Base-by-base conservation (phyloP, 2,888 invertebrate species). In the Sclerodermus sp. region DNA sequence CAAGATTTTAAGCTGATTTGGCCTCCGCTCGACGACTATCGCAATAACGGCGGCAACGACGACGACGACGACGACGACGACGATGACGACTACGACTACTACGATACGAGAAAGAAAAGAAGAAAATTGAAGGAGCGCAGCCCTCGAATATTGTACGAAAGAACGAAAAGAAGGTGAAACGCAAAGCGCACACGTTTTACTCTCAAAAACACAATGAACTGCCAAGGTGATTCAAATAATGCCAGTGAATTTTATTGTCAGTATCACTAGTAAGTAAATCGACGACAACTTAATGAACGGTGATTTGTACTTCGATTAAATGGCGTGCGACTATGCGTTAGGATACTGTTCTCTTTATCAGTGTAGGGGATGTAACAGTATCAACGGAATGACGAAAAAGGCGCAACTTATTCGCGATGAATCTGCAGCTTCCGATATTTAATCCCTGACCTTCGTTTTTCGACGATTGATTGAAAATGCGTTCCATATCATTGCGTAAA, bases 191-290 rank as follows among this genome's bases (percentile, higher is more conserved):
- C 74, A 76, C 66, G 66, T 69, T 68, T 67, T 73, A 72, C 67
- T 74, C 72, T 71, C 70, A 64, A 61, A 55, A 58, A 76, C 70
- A 74, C 71, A 73, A 75, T 70, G 74, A 76, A 77, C 77, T 77
- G 76, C 77, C 77, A 77, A 72, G 71, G 73, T 73, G 72, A 76
- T 77, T 73, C 68, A 76, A 71, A 73, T 41, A 41, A 68, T 77
- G 77, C 77, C 77, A 76, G 76, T 72, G 77, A 76, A 77, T 77
- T 77, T 77, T 74, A 73, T 76, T 76, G 75, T 77, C 66, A 67
- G 71, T 76, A 77, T 75, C 74, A 74, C 69, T 76, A 77, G 74
- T 72, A 71, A 62, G 58, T 68, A 70, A 46, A 39, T 42, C 18
- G 40, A 18, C 44, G 43, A 18, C 34, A 30, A 17, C 38, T 50